A percentile compares a stretch with the other conserved stretches of the same genome.
Conservation (phyloP, 2,888 invertebrate species). For the Proisotoma minuta region DNA sequence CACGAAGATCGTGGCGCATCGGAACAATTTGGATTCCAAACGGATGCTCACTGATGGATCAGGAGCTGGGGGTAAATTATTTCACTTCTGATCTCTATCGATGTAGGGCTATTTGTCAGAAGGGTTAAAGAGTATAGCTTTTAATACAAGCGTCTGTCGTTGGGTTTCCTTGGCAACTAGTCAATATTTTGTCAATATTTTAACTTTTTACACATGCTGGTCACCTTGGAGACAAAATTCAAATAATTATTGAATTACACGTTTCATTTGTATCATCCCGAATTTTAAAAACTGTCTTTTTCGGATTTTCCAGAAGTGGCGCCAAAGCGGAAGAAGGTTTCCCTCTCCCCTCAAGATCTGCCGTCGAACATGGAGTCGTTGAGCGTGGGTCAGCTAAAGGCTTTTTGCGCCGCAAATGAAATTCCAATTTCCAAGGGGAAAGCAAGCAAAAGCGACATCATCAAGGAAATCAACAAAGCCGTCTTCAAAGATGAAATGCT, state of each 20-base stretch:
- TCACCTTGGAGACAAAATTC: too few species aligned
- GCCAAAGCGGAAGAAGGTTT: conserved; percentile 5
- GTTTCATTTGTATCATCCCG: too few species aligned
- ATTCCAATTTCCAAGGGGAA: neutral
- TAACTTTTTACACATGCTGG: too few species aligned
- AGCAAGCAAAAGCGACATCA: conserved; percentile 7
- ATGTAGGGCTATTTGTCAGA: too few species aligned
- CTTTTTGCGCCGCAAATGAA: conserved; percentile 10
- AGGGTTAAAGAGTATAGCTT: too few species aligned
- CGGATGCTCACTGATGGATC: conserved; percentile 12
- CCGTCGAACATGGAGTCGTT: conserved; percentile 18
- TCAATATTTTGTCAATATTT: too few species aligned
- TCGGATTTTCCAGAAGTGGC: neutral
- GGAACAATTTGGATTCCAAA: conserved; percentile 10
- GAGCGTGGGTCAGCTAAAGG: conserved; percentile 18
- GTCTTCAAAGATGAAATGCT: conserved; percentile 6
- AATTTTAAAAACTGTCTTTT: too few species aligned
- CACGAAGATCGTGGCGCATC: conserved; percentile 5
- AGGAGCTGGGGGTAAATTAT: too few species aligned
- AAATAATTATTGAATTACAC: too few species aligned
- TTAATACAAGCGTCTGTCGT: too few species aligned
- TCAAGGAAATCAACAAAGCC: conserved; percentile 9
- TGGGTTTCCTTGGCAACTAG: too few species aligned
- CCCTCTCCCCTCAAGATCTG: conserved; percentile 8
- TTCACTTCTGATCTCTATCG: too few species aligned